Base-by-base conservation (phyloP, 2,888 invertebrate genomes). In the Cantharis rustica region DNA sequence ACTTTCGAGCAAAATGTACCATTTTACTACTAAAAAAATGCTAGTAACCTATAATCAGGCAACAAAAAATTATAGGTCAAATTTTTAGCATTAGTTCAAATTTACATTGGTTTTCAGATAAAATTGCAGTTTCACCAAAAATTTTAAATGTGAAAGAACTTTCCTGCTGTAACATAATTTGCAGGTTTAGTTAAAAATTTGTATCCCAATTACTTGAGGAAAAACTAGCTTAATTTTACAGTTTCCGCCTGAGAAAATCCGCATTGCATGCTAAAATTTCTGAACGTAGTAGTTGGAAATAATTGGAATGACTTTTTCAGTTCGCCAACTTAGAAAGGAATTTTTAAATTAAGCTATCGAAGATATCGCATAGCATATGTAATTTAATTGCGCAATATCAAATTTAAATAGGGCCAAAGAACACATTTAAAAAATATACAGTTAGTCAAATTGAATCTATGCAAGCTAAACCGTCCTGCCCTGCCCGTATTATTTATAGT, bases 371-470 rank as follows among this genome's bases (percentile, higher is more conserved):
- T n/a, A 47, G 47, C 47, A n/a, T 47, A n/a, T 47, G 47, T 47
- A 47, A 47, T n/a, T 47, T 47, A 47, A 47, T 31, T 47, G 47
- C 47, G n/a, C n/a, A 47, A 47, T n/a, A 47, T 47, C n/a, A n/a
- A 20, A 66, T 23, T 17, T 20, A 23, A 66, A 66, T 66, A 20
- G 17, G 23, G 64, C 23, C 64, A 20, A 66, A 66, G 17, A n/a
- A 13, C 20, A 66, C 64, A n/a, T 66, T 66, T 66, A 66, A 66
- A 66, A 66, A 66, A 66, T 66, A 15, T 66, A 66, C 64, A 66
- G 64, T 66, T 66, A 66, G 20, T 2, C 64, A 66, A 66, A 66
- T 20, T 66, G 20, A 47, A 47, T 47, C 47, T 47, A 47, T n/a
- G n/a, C n/a, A 66, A 66, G 13, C 11, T 16, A 66, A 66, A 47